phyloP scores from a whole-genome alignment of 2,797 vertebrate genomes.

The Dicrostonyx torquatus region DNA sequence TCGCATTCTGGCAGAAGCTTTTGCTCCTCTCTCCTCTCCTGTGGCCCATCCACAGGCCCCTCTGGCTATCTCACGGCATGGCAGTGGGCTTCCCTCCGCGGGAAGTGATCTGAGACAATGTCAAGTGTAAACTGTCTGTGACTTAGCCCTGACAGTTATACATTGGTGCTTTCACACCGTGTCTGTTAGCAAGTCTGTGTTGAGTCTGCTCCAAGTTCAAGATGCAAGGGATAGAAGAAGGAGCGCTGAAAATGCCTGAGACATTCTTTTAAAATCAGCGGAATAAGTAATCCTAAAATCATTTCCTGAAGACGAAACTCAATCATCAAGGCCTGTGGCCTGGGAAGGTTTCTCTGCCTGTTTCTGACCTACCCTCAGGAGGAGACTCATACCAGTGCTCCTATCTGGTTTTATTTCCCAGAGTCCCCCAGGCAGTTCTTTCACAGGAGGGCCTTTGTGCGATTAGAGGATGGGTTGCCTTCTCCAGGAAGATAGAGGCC shows the following conservation, averaged over 20 bases:
- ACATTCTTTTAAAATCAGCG: not conserved
- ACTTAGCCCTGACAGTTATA: not conserved
- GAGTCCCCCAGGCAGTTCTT: not conserved
- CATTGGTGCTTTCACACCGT: rapidly evolving
- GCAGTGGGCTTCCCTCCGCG: not conserved
- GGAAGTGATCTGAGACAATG: not conserved
- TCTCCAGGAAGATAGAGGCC: not conserved
- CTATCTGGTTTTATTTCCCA: not conserved
- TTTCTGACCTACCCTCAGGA: not conserved
- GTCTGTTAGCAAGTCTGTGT: not conserved
- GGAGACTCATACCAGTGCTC: not conserved
- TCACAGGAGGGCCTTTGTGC: not conserved
- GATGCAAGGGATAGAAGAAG: not conserved
- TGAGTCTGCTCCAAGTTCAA: not conserved
- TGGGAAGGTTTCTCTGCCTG: not conserved
- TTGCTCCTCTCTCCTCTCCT: rapidly evolving
- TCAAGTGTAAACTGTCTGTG: not conserved
- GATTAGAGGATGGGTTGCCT: not conserved
- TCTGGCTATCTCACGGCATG: not conserved
- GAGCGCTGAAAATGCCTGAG: not conserved
- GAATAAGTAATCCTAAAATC: not conserved
- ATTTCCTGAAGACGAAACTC: not conserved
- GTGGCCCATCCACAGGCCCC: not conserved
- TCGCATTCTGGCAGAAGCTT: not conserved
- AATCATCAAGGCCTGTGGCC: not conserved